phyloP scores from a whole-genome alignment of 1,140 invertebrate genomes.

The Mizuhopecten yessoensis region DNA sequence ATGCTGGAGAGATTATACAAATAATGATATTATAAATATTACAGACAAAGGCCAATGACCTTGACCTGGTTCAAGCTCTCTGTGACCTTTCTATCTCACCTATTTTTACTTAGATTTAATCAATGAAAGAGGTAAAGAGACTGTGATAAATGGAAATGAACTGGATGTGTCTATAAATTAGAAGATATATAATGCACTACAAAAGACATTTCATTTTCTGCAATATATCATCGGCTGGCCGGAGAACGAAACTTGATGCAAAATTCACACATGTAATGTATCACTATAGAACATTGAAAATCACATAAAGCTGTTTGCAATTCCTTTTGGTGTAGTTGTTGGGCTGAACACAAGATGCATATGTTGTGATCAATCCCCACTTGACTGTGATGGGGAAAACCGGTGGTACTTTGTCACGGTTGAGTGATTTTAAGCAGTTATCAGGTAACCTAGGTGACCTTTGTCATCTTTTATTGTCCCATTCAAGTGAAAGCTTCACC shows the following conservation, averaged over 20 bases:
- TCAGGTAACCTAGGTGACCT: conserved; percentile 1
- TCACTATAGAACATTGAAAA: not conserved
- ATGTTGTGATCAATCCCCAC: conserved; percentile 21
- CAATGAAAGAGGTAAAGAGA: not conserved
- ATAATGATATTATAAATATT: too few species aligned
- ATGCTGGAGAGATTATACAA: too few species aligned
- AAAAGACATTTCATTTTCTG: not conserved
- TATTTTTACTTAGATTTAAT: not conserved
- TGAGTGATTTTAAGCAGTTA: conserved; percentile 34
- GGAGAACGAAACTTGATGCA: not conserved
- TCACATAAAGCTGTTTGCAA: not conserved
- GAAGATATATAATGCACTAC: not conserved
- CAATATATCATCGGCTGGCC: not conserved
- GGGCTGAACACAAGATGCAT: not conserved
- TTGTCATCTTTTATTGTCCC: conserved; percentile 38
- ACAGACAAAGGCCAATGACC: too few species aligned
- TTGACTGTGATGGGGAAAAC: not conserved
- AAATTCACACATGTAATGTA: not conserved
- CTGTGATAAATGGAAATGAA: not conserved
- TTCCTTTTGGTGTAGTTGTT: conserved; percentile 34
- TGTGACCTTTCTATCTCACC: too few species aligned
- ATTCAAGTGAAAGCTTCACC: conserved; percentile 26
- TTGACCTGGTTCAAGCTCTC: not conserved
- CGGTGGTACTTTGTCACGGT: conserved; percentile 17
- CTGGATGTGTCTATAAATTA: not conserved